These are phyloP conservation scores for Trichechus manatus DNA, from an alignment of 2,113 vertebrate species.

Conservation along the genomic window DNA sequence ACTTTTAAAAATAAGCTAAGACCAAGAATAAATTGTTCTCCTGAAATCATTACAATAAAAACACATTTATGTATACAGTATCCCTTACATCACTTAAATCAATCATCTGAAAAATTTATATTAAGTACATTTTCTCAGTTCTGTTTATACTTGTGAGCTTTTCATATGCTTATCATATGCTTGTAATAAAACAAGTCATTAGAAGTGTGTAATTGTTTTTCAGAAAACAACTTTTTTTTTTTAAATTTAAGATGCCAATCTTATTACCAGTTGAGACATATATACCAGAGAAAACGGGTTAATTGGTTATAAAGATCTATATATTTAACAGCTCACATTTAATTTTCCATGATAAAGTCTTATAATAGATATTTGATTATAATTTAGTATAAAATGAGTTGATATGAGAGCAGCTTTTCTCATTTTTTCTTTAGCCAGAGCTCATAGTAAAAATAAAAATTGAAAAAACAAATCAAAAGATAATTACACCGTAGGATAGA, in stretches of 20 bases:
- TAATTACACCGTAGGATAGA: background rate
- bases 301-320: background rate
- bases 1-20: background rate
- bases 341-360: background rate
- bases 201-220: fast-evolving
- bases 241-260: background rate
- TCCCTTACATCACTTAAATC: background rate
- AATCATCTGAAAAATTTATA: background rate
- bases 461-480: background rate
- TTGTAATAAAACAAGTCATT: background rate
- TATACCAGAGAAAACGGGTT: background rate
- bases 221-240: background rate
- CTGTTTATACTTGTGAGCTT: background rate
- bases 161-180: too few relatives aligned
- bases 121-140: background rate
- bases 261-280: background rate
- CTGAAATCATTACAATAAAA: background rate
- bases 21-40: background rate
- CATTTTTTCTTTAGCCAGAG: background rate
- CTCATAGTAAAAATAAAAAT: background rate
- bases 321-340: background rate
- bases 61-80: fast-evolving
- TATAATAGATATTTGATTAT: background rate
- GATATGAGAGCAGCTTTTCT: background rate
- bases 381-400: background rate